Evolutionary conservation across 92 coral and sea anemone genomes (phyloP).

Genomic region (Blastomussa wellsi): DNA sequence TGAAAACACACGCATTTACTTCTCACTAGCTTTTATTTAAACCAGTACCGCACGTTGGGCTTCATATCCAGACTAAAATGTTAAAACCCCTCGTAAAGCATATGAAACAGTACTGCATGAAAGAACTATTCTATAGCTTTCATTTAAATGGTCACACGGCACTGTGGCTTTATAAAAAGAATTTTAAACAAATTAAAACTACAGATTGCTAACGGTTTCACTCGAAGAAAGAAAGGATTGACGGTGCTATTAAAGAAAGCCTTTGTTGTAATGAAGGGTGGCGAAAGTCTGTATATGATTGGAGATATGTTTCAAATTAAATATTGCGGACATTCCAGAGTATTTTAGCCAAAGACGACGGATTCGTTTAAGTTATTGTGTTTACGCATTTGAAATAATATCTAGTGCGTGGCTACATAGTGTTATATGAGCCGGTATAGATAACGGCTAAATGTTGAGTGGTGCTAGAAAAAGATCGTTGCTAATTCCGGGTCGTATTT

Average conservation of each 20-base stretch:
- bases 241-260: no score
- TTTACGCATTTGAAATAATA: not conserved
- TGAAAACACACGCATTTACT: not conserved
- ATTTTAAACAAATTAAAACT: no score
- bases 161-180: not conserved
- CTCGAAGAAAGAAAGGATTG: not conserved
- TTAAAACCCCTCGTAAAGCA: not conserved
- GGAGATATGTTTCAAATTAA: no score
- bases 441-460: not conserved
- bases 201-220: no score
- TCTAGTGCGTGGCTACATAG: not conserved
- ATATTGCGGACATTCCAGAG: no score
- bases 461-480: not conserved
- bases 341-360: not conserved
- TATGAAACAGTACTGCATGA: not conserved
- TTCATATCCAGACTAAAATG: not conserved
- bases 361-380: not conserved
- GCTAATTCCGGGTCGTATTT: not conserved
- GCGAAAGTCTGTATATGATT: no score
- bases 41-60: not conserved
- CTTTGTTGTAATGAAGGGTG: no score
- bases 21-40: not conserved
- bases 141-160: not conserved
- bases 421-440: not conserved
- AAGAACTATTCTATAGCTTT: not conserved